Percentiles rank a stretch among this genome's conserved stretches.
Conservation (phyloP, 2,113 vertebrate genomes). For the Takifugu bimaculatus region DNA sequence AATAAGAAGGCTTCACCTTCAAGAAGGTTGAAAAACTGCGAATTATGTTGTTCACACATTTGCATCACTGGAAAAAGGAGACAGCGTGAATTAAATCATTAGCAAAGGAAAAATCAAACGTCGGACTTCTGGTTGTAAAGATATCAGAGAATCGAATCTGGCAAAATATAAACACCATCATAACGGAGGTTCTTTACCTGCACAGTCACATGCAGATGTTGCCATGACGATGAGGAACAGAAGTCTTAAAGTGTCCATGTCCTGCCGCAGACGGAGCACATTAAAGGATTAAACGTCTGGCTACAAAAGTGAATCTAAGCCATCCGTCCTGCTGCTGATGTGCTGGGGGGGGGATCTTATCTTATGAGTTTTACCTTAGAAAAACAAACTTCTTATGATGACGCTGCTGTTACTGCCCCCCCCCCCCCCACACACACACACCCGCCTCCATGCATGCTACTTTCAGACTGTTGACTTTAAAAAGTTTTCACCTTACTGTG, state of each 20-base stretch:
- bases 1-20: conserved; percentile 39
- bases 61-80: not conserved
- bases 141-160: too few species aligned
- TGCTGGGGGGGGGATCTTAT: too few species aligned
- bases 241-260: conserved; percentile 27
- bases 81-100: not conserved
- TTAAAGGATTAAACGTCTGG: not conserved
- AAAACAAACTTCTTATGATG: too few species aligned
- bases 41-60: rapidly evolving
- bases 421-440: too few species aligned
- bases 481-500: too few species aligned
- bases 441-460: too few species aligned
- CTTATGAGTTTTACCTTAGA: too few species aligned
- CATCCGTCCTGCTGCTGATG: not conserved
- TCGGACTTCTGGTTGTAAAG: too few species aligned
- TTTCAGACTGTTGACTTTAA: too few species aligned
- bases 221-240: conserved; percentile 6
- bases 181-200: not conserved
- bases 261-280: conserved; percentile 15
- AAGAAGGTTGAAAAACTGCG: rapidly evolving
- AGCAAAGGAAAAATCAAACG: too few species aligned
- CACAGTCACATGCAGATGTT: conserved; percentile 23
- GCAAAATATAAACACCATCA: too few species aligned
- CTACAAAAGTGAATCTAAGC: not conserved
- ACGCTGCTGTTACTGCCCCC: too few species aligned